phyloP scores from a whole-genome alignment of 1,140 invertebrate species.

The Plectus sambesii region DNA sequence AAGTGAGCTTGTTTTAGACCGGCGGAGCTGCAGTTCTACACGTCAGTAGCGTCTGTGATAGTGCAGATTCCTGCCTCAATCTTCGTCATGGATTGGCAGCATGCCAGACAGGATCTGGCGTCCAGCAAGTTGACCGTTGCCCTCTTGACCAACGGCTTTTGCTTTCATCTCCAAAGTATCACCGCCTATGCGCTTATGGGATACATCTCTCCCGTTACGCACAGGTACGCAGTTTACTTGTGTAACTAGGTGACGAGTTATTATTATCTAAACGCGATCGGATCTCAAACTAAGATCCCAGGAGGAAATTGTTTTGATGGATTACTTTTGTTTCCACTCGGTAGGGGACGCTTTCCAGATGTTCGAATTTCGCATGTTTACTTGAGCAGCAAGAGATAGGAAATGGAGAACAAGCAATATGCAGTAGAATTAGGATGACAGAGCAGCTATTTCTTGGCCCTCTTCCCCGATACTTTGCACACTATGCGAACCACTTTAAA shows the following conservation, averaged over 20 bases:
- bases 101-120: slow-evolving; percentile 45
- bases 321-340: no score
- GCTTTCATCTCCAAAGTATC: slow-evolving; percentile 76
- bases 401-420: no score
- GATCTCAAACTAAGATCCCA: no score
- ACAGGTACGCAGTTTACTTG: slow-evolving; percentile 56
- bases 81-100: slow-evolving; percentile 57
- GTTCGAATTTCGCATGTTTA: no score
- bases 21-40: slow-evolving; percentile 72
- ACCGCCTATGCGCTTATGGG: slow-evolving; percentile 73
- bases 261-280: no score
- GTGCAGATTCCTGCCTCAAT: slow-evolving; percentile 65
- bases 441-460: no score
- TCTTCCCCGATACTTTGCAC: no score
- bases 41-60: slow-evolving; percentile 64
- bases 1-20: slow-evolving; percentile 53
- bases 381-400: no score
- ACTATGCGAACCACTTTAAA: no score
- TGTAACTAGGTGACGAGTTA: slow-evolving; percentile 7
- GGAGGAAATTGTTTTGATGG: no score
- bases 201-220: slow-evolving; percentile 71
- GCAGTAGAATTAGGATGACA: no score
- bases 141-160: slow-evolving; percentile 64
- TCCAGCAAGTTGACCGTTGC: slow-evolving; percentile 54
- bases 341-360: no score